Evolutionary conservation across 2,888 invertebrate genomes (phyloP), one percentile per base, ranked within the genome.

Genomic region (Brachyptera risi): DNA sequence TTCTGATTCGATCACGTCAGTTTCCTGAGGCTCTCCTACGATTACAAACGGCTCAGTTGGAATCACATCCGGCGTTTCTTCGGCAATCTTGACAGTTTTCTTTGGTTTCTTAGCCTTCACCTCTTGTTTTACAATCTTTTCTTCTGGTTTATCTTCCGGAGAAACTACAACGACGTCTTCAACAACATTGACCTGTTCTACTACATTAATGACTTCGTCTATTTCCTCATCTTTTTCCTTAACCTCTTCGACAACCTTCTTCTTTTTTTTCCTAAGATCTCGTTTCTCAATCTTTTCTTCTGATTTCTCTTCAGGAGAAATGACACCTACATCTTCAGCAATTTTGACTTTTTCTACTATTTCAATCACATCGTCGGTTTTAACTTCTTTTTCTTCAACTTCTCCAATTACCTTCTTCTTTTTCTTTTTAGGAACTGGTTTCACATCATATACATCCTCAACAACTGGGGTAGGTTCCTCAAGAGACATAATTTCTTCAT

Each of bases 91-190:
- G 11, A 62, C 67, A n/a, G 59, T 63, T 58, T 40, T 70, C 4
- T 71, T 72, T 2, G 72, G 71, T 56, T 72, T 69, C 63, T 72
- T 73, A 65, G 49, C 76, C 71, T 62, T 57, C 1, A 69, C 65
- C 60, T 67, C 63, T 19, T 56, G 35, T 26, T 40, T 17, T 31
- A 35, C 21, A 0, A 51, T 9, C 9, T 50, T 49, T 24, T 15
- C 35, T 1, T 58, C 58, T 5, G 47, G 44, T 24, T 35, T 38
- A 23, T 40, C 31, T n/a, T n/a, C n/a, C n/a, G n/a, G n/a, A 5
- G 56, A 13, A 19, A 21, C 26, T 19, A 13, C 15, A 19, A 40
- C n/a, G 58, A 71, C 71, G 70, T 71, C 63, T 66, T 68, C 58
- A 11, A 67, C 31, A 44, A 44, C 19, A 19, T 5, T 3, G 4